phyloP scores from a whole-genome alignment of 2,797 vertebrate species.

The Rachycentron canadum region DNA sequence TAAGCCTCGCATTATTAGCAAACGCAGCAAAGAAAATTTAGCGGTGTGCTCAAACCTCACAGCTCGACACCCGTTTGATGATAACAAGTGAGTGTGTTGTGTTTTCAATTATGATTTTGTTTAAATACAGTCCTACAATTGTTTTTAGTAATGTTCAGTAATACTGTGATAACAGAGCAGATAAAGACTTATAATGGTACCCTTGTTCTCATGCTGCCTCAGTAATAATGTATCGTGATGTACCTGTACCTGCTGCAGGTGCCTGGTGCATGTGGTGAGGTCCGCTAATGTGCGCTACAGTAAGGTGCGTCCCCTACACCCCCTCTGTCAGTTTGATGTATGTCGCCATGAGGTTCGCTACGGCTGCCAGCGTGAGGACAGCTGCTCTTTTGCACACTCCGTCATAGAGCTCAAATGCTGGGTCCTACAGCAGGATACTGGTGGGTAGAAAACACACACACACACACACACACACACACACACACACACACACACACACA shows the following conservation, averaged over 20 bases:
- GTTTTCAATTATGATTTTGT: not conserved
- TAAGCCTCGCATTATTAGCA: slow-evolving; percentile 99
- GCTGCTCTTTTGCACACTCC: slow-evolving; percentile 98
- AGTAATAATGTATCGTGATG: not conserved
- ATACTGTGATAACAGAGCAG: not conserved
- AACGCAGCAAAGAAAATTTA: slow-evolving; percentile 95
- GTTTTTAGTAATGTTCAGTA: not conserved
- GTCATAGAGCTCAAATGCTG: slow-evolving; percentile 98
- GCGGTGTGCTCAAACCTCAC: slow-evolving; percentile 96
- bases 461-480: not conserved
- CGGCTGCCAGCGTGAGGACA: slow-evolving; percentile 96
- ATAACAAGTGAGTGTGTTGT: slow-evolving; percentile 92
- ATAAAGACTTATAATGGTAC: too few species aligned
- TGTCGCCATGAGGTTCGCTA: slow-evolving; percentile 98
- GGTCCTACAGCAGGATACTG: slow-evolving; percentile 97
- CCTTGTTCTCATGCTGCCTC: not conserved
- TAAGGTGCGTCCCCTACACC: slow-evolving; percentile 97
- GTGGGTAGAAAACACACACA: slow-evolving; percentile 70
- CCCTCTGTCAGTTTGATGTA: slow-evolving; percentile 97
- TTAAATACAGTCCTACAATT: not conserved
- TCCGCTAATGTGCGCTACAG: slow-evolving; percentile 97
- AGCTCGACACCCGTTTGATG: slow-evolving; percentile 95
- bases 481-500: not conserved
- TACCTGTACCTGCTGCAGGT: slow-evolving; percentile 80
- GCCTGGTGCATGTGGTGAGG: slow-evolving; percentile 97